A percentile compares a stretch with the other conserved stretches of the same genome.
Conservation (phyloP, 2,113 vertebrate species). For the Felis chaus region DNA sequence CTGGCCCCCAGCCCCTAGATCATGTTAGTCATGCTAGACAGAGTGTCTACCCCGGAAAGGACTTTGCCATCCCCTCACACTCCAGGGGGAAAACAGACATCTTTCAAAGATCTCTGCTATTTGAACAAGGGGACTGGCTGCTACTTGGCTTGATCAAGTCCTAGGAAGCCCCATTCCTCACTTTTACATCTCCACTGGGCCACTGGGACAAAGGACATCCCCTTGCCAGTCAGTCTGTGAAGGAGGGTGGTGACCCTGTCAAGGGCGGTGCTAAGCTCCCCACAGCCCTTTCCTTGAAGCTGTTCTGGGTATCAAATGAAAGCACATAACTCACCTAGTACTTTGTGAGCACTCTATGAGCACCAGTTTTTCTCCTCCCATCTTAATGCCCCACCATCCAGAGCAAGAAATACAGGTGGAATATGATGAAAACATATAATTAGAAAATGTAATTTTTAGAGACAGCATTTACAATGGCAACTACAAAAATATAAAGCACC, state of each 20-base stretch:
- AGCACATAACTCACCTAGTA: background rate
- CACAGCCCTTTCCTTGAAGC: background rate
- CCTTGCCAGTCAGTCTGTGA: background rate
- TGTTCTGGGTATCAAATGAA: background rate
- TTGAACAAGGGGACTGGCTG: background rate
- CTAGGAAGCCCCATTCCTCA: background rate
- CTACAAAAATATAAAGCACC: slow-evolving; percentile 23
- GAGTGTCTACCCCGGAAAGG: background rate
- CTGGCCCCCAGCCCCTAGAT: too few species aligned
- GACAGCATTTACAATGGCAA: background rate
- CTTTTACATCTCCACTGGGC: background rate
- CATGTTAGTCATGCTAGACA: accelerated
- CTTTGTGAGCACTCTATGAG: background rate
- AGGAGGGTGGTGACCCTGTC: background rate
- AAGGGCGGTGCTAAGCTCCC: background rate
- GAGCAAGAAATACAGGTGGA: background rate
- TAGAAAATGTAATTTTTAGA: slow-evolving; percentile 7
- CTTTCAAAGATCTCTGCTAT: background rate
- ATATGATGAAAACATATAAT: background rate
- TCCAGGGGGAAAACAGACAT: background rate
- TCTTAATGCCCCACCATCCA: background rate
- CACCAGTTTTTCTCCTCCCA: background rate
- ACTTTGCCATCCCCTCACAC: background rate
- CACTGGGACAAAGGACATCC: accelerated
- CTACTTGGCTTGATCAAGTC: accelerated